phyloP scores from a whole-genome alignment of 2,113 vertebrate species.

The Alectura lathami region DNA sequence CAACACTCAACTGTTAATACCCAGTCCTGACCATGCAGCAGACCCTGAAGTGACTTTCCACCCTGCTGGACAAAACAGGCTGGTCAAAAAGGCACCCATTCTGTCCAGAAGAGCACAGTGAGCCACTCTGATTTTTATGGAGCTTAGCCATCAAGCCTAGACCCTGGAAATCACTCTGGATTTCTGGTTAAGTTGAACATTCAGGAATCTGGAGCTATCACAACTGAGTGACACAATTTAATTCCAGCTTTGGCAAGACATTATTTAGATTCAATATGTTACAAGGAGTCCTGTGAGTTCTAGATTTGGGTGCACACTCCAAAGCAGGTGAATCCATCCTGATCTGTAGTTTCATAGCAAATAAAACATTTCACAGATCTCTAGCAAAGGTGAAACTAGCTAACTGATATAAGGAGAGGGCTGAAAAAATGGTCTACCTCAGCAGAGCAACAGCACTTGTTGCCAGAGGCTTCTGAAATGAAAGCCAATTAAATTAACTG shows the following conservation, averaged over 20 bases:
- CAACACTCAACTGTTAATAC: not conserved
- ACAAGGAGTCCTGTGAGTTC: slow-evolving; percentile 63
- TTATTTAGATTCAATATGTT: not conserved
- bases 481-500: not conserved
- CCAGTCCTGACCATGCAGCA: not conserved
- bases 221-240: not conserved
- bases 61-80: not conserved
- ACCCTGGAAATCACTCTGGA: slow-evolving; percentile 11
- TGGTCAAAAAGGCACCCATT: not conserved
- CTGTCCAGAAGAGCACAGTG: not conserved
- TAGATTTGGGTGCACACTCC: not conserved
- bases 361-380: not conserved
- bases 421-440: not conserved
- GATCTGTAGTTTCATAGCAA: not conserved
- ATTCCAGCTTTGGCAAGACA: slow-evolving; percentile 31
- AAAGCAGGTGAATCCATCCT: slow-evolving; percentile 59
- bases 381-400: not conserved
- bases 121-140: not conserved
- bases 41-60: not conserved
- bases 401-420: not conserved
- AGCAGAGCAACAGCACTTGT: not conserved
- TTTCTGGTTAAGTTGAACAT: slow-evolving; percentile 47
- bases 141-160: not conserved
- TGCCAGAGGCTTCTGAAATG: not conserved
- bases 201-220: slow-evolving; percentile 38